Conservation (phyloP, 2,888 invertebrate genomes). For the Pandemis corylana region DNA sequence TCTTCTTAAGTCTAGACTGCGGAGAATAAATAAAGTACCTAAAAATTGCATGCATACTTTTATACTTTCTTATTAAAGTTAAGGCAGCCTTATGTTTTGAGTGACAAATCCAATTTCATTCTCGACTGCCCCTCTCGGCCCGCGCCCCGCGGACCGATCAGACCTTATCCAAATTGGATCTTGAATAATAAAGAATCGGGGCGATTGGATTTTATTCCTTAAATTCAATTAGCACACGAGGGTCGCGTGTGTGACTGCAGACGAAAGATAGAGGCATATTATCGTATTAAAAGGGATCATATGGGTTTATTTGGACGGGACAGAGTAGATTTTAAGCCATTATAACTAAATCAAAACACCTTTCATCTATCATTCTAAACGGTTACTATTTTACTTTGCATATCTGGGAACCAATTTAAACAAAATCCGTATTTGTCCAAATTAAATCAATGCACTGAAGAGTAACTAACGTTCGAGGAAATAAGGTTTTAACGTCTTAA, state of each 20-base stretch:
- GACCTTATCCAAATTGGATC: conserved; percentile 86
- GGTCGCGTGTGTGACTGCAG: conserved; percentile 83
- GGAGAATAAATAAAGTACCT: conserved; percentile 3
- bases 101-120: conserved; percentile 85
- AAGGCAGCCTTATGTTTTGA: conserved; percentile 84
- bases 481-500: too few species aligned
- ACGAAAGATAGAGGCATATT: conserved; percentile 83
- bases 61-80: conserved; percentile 61
- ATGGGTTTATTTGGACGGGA: conserved; percentile 64
- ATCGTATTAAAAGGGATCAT: conserved; percentile 80
- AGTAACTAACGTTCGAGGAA: too few species aligned
- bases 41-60: conserved; percentile 39
- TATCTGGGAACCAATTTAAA: neutral
- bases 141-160: conserved; percentile 79
- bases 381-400: neutral
- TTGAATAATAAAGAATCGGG: conserved; percentile 86
- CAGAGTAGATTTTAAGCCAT: conserved; percentile 43
- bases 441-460: too few species aligned
- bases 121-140: conserved; percentile 76
- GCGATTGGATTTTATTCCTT: conserved; percentile 86
- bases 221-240: conserved; percentile 86
- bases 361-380: neutral
- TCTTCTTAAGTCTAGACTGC: conserved; percentile 8
- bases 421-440: too few species aligned
- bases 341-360: conserved; percentile 27